phyloP scores from a whole-genome alignment of 2,113 vertebrate species.

The Choloepus hoffmanni region DNA sequence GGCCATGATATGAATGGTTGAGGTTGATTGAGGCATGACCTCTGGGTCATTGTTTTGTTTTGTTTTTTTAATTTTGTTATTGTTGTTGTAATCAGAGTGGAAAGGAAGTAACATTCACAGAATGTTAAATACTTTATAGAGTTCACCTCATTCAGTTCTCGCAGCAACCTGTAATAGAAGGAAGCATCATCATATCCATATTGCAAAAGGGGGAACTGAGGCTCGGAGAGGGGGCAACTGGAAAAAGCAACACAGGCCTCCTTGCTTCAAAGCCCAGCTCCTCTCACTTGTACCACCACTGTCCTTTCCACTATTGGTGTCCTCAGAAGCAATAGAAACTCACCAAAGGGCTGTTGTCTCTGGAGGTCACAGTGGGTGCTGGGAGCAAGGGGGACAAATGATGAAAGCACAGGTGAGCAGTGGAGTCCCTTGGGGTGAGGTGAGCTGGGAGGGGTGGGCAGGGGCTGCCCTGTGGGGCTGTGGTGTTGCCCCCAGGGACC shows the following conservation, averaged over 20 bases:
- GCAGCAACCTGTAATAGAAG: slow-evolving; percentile 19
- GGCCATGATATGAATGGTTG: neutral
- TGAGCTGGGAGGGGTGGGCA: neutral
- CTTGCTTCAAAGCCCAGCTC: neutral
- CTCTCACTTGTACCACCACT: neutral
- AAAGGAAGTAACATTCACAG: slow-evolving; percentile 74
- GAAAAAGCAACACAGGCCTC: neutral
- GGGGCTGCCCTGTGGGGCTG: neutral
- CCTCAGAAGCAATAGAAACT: neutral
- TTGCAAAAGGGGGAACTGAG: slow-evolving; percentile 7
- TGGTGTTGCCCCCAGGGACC: neutral
- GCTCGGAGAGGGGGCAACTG: neutral
- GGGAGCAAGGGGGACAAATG: neutral
- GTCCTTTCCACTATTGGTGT: neutral
- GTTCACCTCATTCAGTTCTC: slow-evolving; percentile 62
- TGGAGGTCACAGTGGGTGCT: neutral
- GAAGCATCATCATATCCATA: neutral
- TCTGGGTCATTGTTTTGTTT: slow-evolving; percentile 61
- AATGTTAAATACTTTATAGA: slow-evolving; percentile 67
- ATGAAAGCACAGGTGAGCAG: neutral
- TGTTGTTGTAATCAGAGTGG: slow-evolving; percentile 70
- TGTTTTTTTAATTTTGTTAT: slow-evolving; percentile 56
- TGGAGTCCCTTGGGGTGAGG: neutral
- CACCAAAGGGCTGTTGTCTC: neutral
- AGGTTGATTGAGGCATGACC: slow-evolving; percentile 61